These are phyloP conservation scores for Garra rufa DNA, from an alignment of 2,113 vertebrate genomes.

Conservation along the genomic window DNA sequence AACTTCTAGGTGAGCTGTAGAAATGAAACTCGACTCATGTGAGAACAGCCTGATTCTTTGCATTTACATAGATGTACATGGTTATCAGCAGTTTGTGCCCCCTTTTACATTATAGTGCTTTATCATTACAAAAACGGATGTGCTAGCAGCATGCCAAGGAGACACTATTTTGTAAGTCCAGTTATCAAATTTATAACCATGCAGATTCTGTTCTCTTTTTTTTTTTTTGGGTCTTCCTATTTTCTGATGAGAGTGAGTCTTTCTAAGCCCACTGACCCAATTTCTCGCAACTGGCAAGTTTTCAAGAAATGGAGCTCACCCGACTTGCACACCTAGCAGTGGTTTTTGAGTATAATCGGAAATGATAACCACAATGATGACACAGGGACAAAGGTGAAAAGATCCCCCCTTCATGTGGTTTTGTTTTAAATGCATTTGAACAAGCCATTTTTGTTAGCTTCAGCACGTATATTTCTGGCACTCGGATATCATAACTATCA, in stretches of 20 bases:
- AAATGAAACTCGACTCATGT: slow-evolving; percentile 1
- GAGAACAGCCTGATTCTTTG: background rate
- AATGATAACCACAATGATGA: slow-evolving; percentile 43
- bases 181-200: background rate
- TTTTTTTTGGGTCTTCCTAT: slow-evolving; percentile 5
- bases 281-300: slow-evolving; percentile 46
- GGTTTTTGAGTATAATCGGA: slow-evolving; percentile 36
- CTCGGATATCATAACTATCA: background rate
- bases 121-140: background rate
- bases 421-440: background rate
- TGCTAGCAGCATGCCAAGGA: background rate
- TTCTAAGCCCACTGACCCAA: slow-evolving; percentile 31
- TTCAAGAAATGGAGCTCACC: slow-evolving; percentile 54
- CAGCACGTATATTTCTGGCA: background rate
- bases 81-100: background rate
- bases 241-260: slow-evolving; percentile 3
- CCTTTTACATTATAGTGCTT: background rate
- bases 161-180: background rate
- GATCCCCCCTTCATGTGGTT: slow-evolving; percentile 22
- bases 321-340: slow-evolving; percentile 3
- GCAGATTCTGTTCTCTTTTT: background rate
- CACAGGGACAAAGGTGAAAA: background rate
- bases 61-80: background rate
- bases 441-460: background rate
- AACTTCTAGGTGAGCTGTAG: slow-evolving; percentile 6